Evolutionary conservation across 2,797 vertebrate species (phyloP).

Genomic region (Tinamus major): DNA sequence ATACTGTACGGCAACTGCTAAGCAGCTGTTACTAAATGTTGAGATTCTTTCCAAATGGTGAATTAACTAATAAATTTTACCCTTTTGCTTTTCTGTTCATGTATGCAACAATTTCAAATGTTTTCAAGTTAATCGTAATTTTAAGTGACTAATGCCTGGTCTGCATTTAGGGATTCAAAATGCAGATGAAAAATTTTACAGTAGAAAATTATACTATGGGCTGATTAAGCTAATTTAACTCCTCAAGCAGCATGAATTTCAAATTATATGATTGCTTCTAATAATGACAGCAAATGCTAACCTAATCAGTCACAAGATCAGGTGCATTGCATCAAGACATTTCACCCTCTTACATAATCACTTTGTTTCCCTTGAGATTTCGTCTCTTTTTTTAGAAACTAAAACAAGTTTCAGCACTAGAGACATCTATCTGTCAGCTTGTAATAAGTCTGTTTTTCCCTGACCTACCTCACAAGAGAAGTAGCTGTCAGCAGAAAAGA

Average conservation of each 20-base stretch:
- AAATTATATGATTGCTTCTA: neutral
- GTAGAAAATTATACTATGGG: slow-evolving; percentile 8
- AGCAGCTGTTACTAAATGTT: neutral
- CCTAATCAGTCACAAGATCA: slow-evolving; percentile 19
- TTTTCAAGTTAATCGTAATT: neutral
- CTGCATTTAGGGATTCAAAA: slow-evolving; percentile 40
- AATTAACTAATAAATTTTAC: neutral
- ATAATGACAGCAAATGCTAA: slow-evolving; percentile 59
- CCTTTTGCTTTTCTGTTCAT: neutral
- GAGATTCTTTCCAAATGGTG: neutral
- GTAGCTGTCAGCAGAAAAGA: neutral
- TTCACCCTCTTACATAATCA: neutral
- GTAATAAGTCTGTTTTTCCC: neutral
- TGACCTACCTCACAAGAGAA: neutral
- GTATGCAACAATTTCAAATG: neutral
- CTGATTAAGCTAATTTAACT: slow-evolving; percentile 47
- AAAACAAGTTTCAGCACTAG: neutral
- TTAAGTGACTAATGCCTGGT: neutral
- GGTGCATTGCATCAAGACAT: neutral
- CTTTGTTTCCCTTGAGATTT: neutral
- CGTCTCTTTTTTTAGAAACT: neutral
- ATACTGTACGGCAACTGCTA: neutral
- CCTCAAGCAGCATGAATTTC: slow-evolving; percentile 18
- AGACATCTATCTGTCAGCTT: neutral
- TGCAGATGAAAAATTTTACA: slow-evolving; percentile 14